Evolutionary conservation across 2,888 invertebrate genomes (phyloP).

Genomic region (Ashinkailepas kermadecensis): DNA sequence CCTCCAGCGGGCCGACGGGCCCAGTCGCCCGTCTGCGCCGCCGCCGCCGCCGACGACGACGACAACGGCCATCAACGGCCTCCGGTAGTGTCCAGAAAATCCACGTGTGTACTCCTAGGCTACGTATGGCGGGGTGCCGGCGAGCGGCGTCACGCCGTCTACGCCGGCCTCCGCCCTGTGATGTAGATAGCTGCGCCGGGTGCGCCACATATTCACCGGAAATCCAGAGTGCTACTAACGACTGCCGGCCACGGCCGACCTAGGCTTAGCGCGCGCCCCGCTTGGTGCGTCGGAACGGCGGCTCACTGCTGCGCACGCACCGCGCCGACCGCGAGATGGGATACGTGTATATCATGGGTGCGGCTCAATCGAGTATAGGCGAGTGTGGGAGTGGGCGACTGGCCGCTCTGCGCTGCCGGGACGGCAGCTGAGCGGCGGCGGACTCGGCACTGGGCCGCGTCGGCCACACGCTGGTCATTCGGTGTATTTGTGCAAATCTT

Average conservation of each 20-base stretch:
- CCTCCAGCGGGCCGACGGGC: no score
- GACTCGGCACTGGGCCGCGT: neutral
- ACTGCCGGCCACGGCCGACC: neutral
- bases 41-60: no score
- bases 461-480: neutral
- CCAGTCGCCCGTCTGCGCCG: no score
- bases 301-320: no score
- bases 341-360: neutral
- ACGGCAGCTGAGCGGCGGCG: neutral
- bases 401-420: neutral
- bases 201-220: conserved; percentile 53
- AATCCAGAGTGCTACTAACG: conserved; percentile 44
- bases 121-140: conserved; percentile 56
- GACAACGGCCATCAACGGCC: no score
- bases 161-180: conserved; percentile 49
- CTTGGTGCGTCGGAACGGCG: neutral
- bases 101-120: conserved; percentile 52
- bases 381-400: neutral
- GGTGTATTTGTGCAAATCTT: neutral
- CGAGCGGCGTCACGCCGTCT: conserved; percentile 44
- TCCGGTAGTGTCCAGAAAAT: no score
- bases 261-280: conserved; percentile 6
- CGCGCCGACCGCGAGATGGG: no score
- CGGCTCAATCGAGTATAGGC: neutral
- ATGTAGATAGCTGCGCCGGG: conserved; percentile 48